A percentile compares a stretch with the other conserved stretches of the same genome.
These are phyloP conservation scores for Cichlasoma orientale DNA, from an alignment of 2,797 vertebrate genomes.

Conservation along the genomic window DNA sequence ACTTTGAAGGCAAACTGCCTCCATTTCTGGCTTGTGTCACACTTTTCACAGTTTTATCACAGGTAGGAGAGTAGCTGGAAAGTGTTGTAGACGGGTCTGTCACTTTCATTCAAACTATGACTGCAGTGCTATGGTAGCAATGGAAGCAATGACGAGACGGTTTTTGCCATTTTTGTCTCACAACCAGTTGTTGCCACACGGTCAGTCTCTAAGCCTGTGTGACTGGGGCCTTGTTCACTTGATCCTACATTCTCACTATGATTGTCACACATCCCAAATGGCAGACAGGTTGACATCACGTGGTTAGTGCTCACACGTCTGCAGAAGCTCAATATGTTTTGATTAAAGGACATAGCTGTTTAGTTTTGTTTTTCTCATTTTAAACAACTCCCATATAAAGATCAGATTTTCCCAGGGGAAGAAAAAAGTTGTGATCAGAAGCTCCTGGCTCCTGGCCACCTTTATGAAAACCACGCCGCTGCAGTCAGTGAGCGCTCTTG, in stretches of 20 bases:
- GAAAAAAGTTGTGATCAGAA: background rate
- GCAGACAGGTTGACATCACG: background rate
- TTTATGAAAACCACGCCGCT: background rate
- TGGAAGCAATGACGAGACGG: too few species aligned
- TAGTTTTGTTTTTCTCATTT: background rate
- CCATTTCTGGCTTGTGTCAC: background rate
- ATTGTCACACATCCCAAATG: background rate
- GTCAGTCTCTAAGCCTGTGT: background rate
- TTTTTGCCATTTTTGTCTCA: background rate
- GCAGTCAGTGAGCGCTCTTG: background rate
- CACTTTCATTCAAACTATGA: background rate
- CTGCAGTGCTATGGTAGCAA: background rate
- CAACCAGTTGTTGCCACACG: background rate
- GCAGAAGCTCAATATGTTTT: background rate
- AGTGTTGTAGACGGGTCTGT: too few species aligned
- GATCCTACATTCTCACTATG: background rate
- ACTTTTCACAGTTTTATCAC: background rate
- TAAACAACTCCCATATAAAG: background rate
- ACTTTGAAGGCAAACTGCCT: background rate
- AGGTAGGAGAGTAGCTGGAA: background rate
- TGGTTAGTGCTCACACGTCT: background rate
- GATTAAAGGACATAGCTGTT: background rate
- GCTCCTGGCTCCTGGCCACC: background rate
- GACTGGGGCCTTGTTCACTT: background rate
- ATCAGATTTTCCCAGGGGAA: too few species aligned